These are phyloP conservation scores for Pangasius macronema DNA, from an alignment of 2,797 vertebrate species.

Conservation along the genomic window DNA sequence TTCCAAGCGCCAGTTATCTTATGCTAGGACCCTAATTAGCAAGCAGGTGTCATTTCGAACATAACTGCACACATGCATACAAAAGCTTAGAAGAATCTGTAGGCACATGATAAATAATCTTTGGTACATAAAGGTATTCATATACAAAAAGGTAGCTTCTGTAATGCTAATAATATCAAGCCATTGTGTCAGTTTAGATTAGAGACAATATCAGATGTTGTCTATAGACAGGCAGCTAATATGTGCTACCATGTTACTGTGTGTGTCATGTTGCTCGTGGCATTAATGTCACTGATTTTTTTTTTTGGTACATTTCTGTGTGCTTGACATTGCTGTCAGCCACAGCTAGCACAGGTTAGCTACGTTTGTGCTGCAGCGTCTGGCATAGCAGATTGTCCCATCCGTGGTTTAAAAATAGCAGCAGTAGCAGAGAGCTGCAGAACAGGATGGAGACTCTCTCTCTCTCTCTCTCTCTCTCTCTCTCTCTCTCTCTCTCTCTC, in stretches of 20 bases:
- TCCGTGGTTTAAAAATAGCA: conserved; percentile 72
- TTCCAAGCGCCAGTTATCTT: not conserved
- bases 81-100: not conserved
- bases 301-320: not conserved
- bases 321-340: not conserved
- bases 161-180: conserved; percentile 45
- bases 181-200: not conserved
- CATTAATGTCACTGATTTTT: not conserved
- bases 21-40: not conserved
- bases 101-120: not conserved
- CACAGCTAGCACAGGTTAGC: conserved; percentile 31
- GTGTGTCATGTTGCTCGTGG: not conserved
- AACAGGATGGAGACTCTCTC: conserved; percentile 57
- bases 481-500: conserved; percentile 26
- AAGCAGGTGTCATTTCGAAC: not conserved
- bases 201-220: not conserved
- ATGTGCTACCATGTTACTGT: not conserved
- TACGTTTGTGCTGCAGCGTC: conserved; percentile 29
- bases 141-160: not conserved
- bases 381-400: conserved; percentile 53
- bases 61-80: not conserved
- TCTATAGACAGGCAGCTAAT: not conserved
- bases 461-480: conserved; percentile 29
- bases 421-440: conserved; percentile 48
- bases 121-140: not conserved